These are phyloP conservation scores for Apodemus sylvaticus DNA, from an alignment of 2,113 vertebrate genomes.

Conservation along the genomic window DNA sequence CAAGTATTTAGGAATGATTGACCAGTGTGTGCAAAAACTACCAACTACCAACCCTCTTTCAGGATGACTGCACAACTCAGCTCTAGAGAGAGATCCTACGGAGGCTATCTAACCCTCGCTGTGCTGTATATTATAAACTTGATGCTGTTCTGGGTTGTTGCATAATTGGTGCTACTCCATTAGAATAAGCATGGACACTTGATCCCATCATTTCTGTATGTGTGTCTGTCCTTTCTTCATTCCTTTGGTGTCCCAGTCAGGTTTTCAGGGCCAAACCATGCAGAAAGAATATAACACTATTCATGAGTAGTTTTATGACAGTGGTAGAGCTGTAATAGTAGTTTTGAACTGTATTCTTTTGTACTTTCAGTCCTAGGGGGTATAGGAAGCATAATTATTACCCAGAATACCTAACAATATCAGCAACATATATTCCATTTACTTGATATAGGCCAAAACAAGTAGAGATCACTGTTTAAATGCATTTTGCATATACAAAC, in stretches of 20 bases:
- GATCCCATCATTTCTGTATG: background rate
- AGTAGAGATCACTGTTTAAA: conserved; percentile 3
- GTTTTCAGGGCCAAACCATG: background rate
- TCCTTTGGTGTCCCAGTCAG: background rate
- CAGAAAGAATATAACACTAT: background rate
- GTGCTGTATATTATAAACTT: background rate
- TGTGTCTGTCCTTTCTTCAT: background rate
- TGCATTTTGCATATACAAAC: background rate
- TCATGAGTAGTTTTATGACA: background rate
- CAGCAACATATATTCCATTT: conserved; percentile 6
- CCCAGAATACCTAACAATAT: background rate
- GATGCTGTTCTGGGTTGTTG: background rate
- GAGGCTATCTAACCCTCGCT: background rate
- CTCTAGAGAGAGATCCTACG: background rate
- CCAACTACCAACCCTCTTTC: background rate
- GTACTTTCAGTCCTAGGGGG: background rate
- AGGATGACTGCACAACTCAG: background rate
- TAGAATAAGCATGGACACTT: background rate
- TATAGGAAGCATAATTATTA: background rate
- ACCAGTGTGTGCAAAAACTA: background rate
- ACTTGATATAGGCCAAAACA: conserved; percentile 9
- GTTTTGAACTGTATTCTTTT: conserved; percentile 4
- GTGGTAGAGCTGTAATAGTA: background rate
- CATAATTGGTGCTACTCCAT: background rate
- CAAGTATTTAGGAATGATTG: background rate